phyloP scores from a whole-genome alignment of 2,888 invertebrate species.

The Arctia plantaginis region DNA sequence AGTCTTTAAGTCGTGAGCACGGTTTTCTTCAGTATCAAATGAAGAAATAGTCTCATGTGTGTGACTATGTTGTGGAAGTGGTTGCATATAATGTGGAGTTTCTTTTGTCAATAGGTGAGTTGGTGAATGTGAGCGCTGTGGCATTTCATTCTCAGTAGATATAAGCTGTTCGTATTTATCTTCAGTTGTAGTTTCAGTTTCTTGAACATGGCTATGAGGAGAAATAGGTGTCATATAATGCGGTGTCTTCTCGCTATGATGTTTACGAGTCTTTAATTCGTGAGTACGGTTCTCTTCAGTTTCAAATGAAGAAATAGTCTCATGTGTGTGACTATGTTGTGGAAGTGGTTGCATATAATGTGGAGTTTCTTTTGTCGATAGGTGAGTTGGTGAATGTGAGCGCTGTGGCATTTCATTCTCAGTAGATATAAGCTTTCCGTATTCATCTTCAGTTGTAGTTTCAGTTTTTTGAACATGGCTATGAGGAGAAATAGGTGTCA shows the following conservation, averaged over 20 bases:
- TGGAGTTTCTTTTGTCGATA: slow-evolving; percentile 13
- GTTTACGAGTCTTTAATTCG: slow-evolving; percentile 13
- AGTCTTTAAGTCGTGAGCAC: slow-evolving; percentile 9
- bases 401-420: slow-evolving; percentile 8
- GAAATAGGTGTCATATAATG: slow-evolving; percentile 20
- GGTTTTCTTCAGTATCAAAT: slow-evolving; percentile 4
- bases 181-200: slow-evolving; percentile 10
- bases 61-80: slow-evolving; percentile 14
- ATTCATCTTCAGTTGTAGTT: slow-evolving; percentile 8
- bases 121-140: slow-evolving; percentile 17
- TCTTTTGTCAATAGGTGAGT: slow-evolving; percentile 8
- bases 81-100: slow-evolving; percentile 23
- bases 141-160: slow-evolving; percentile 8
- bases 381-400: slow-evolving; percentile 17
- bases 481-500: slow-evolving; percentile 15
- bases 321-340: slow-evolving; percentile 21
- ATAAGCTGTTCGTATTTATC: slow-evolving; percentile 3
- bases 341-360: slow-evolving; percentile 23
- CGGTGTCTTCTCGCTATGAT: slow-evolving; percentile 26
- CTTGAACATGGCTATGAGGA: slow-evolving; percentile 11
- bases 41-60: slow-evolving; percentile 21
- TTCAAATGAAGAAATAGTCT: slow-evolving; percentile 7
- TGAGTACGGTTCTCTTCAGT: slow-evolving; percentile 13
- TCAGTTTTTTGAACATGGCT: slow-evolving; percentile 14
- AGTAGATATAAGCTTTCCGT: neutral